A percentile compares a stretch with the other conserved stretches of the same genome.
phyloP scores from a whole-genome alignment of 2,888 invertebrate species.

The Microplitis deprimator region DNA sequence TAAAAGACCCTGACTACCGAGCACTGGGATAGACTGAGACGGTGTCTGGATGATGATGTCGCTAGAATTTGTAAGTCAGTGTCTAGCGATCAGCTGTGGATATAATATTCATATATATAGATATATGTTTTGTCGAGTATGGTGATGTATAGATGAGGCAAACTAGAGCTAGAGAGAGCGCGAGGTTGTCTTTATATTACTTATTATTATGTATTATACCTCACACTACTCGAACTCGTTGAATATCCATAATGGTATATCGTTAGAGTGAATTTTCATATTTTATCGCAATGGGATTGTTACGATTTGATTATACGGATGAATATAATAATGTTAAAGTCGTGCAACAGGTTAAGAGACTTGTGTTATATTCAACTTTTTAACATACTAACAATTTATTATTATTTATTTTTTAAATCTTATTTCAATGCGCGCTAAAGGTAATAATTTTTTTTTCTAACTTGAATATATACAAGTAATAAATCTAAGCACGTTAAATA shows the following conservation, averaged over 20 bases:
- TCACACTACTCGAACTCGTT: slow-evolving; percentile 17
- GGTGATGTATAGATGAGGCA: not conserved
- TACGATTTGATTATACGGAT: slow-evolving; percentile 36
- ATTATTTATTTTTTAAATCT: not conserved
- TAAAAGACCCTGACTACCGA: not conserved
- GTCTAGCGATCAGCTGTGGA: not conserved
- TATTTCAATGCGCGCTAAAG: not conserved
- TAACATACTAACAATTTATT: not conserved
- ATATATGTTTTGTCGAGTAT: not conserved
- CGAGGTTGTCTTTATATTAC: slow-evolving; percentile 11
- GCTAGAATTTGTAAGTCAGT: not conserved
- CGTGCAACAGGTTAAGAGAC: slow-evolving; percentile 39
- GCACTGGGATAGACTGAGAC: not conserved
- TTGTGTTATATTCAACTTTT: not conserved
- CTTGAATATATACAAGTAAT: not conserved
- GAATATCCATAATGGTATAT: slow-evolving; percentile 37
- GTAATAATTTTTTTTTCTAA: not conserved
- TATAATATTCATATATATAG: not conserved
- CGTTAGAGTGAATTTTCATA: slow-evolving; percentile 43
- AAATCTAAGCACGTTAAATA: not conserved
- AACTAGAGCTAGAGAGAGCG: not conserved
- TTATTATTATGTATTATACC: slow-evolving; percentile 17
- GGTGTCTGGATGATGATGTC: not conserved
- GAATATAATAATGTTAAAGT: slow-evolving; percentile 28
- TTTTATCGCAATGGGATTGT: slow-evolving; percentile 45